Base-by-base conservation (phyloP, 2,113 vertebrate genomes). In the Paramisgurnus dabryanus region DNA sequence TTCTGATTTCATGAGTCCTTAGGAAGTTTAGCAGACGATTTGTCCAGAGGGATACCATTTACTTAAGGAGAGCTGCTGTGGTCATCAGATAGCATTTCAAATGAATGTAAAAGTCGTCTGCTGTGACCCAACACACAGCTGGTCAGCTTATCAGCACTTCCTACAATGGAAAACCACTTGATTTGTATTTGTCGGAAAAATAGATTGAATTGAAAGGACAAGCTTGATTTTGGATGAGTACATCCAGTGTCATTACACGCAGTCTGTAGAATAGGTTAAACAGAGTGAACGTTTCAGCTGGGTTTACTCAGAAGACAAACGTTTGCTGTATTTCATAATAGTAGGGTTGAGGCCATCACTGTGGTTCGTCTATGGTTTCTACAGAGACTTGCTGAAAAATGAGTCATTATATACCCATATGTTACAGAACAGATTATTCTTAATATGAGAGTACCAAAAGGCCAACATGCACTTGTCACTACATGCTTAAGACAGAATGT, bases 311-410 rank as follows among this genome's bases (percentile, higher is more conserved):
- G 72, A 75, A 15, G 40, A 75, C 47, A 22, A 75, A 64, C 4
- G 57, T 64, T 63, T 4, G 11, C 4, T 49, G 41, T 27, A 22
- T 47, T 75, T 63, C 58, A 47, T 68, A 61, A 58, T 41, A 64
- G 68, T 8, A 65, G 58, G 47, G 6, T 55, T 80, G 43, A 53
- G 34, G 34, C 61, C 8, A 40, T 78, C 22, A 3, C 57, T 79
- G 77, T 70, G 77, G 53, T 69, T 41, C 50, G 40, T 47, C 40
- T 27, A 69, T 50, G 41, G 43, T 15, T 80, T 79, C 58, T 67
- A 18, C 40, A 49, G 58, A 75, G 72, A 34, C 72, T 34, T 75
- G 70, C 60, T 73, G 65, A 58, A 78, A 69, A 70, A 70, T 17
- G 8, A 70, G 43, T 68, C 18, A 60, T 78, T 78, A 78, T 39